Evolutionary conservation across 2,113 vertebrate genomes (phyloP).

Genomic region (Thamnaconus septentrionalis): DNA sequence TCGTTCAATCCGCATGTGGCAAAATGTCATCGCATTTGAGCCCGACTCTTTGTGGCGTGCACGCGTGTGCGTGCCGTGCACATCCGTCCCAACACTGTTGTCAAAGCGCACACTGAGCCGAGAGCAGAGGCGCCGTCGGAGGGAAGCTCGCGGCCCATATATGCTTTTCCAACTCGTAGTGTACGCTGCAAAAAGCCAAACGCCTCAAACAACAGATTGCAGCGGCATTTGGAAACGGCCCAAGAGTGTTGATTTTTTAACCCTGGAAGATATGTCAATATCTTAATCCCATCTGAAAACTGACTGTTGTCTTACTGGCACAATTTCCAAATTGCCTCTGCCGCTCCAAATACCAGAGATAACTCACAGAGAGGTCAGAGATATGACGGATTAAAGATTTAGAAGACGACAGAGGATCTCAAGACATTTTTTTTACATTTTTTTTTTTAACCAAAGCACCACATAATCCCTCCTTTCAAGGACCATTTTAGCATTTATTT

Average conservation of each 20-base stretch:
- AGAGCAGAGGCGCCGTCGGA: background rate
- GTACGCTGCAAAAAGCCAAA: too few species aligned
- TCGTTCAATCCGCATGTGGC: slow-evolving; percentile 43
- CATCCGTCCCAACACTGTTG: slow-evolving; percentile 7
- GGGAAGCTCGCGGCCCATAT: too few species aligned
- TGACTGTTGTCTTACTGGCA: slow-evolving; percentile 35
- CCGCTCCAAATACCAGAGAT: slow-evolving; percentile 48
- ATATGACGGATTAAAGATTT: slow-evolving; percentile 36
- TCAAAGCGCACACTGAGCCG: slow-evolving; percentile 6
- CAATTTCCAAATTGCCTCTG: slow-evolving; percentile 44
- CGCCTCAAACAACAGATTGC: slow-evolving; percentile 15
- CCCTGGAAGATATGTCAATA: slow-evolving; percentile 31
- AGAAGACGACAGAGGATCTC: background rate
- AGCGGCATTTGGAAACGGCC: slow-evolving; percentile 4
- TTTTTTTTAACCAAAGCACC: background rate
- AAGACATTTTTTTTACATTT: background rate
- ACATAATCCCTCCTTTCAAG: too few species aligned
- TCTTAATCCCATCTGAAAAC: slow-evolving; percentile 16
- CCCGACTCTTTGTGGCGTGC: slow-evolving; percentile 22
- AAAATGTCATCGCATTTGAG: slow-evolving; percentile 77
- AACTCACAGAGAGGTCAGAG: slow-evolving; percentile 30
- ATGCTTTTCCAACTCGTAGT: too few species aligned
- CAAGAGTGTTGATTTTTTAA: slow-evolving; percentile 26
- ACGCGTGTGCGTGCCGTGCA: slow-evolving; percentile 2
- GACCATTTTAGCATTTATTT: too few species aligned